phyloP scores from a whole-genome alignment of 2,113 vertebrate species.

The Monarcha castaneiventris region DNA sequence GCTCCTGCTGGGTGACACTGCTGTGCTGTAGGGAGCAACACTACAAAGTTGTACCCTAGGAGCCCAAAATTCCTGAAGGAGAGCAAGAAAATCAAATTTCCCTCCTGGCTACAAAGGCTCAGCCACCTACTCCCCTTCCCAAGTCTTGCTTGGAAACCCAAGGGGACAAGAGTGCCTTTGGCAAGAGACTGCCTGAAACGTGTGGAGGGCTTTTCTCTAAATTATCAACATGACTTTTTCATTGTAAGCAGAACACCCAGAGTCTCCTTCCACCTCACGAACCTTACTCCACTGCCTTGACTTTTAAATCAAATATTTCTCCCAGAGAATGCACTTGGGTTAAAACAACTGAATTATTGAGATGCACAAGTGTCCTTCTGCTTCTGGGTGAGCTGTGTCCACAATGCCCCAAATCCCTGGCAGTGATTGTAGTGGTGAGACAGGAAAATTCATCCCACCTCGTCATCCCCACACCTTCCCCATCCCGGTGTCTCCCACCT shows the following conservation, averaged over 20 bases:
- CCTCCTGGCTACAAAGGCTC: background rate
- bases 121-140: background rate
- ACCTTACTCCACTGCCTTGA: background rate
- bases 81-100: background rate
- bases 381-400: background rate
- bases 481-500: fast-evolving
- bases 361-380: background rate
- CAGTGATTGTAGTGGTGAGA: background rate
- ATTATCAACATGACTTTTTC: background rate
- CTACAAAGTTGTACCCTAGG: background rate
- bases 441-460: background rate
- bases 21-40: fast-evolving
- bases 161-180: background rate
- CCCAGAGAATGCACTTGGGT: fast-evolving
- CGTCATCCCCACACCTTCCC: background rate
- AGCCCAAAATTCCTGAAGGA: background rate
- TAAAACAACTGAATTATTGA: background rate
- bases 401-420: background rate
- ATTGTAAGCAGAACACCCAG: background rate
- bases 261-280: background rate
- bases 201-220: background rate
- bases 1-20: background rate
- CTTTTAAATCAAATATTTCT: background rate
- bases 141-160: background rate
- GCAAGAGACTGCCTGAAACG: background rate